A percentile compares a stretch with the other conserved stretches of the same genome.
Evolutionary conservation across 2,797 vertebrate genomes (phyloP).

Genomic region (Nasua narica): DNA sequence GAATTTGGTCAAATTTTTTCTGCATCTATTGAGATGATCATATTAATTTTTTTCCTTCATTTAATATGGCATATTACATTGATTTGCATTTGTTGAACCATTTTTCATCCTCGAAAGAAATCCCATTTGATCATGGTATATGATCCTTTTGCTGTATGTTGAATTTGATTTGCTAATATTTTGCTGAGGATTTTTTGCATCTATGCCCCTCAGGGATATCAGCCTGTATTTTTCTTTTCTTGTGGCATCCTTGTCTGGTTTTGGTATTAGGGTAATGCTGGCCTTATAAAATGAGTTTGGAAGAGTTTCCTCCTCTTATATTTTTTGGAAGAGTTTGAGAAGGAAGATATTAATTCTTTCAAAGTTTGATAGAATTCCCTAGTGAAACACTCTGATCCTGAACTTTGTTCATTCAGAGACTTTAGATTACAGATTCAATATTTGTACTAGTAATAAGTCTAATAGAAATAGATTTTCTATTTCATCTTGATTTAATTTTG

Average conservation of each 20-base stretch:
- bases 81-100: not conserved
- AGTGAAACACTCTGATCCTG: not conserved
- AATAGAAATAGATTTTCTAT: not conserved
- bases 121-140: not conserved
- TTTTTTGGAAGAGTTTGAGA: not conserved
- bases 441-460: not conserved
- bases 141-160: not conserved
- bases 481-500: not conserved
- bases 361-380: not conserved
- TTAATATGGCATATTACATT: not conserved
- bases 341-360: not conserved
- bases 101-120: not conserved
- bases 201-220: not conserved
- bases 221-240: not conserved
- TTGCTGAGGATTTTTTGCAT: not conserved
- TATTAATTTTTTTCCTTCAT: not conserved
- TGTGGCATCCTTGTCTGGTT: not conserved
- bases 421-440: not conserved
- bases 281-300: not conserved
- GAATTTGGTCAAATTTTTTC: not conserved
- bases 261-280: not conserved
- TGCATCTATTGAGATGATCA: not conserved
- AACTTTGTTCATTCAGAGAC: not conserved
- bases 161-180: not conserved
- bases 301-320: not conserved